Base-by-base conservation (phyloP, 2,888 invertebrate genomes). In the Metacarcinus magister region DNA sequence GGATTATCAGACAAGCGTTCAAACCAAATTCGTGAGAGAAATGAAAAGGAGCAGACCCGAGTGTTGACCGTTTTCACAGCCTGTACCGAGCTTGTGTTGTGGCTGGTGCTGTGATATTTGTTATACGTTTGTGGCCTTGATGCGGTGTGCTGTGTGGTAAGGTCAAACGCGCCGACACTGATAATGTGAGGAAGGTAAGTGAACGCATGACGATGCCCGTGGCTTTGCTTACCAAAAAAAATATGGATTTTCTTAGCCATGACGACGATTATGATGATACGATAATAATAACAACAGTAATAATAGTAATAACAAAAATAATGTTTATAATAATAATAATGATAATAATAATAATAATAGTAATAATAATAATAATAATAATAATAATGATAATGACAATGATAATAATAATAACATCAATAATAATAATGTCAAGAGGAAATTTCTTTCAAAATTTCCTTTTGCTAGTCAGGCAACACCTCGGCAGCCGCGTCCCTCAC, bases 301-400 rank as follows among this genome's bases (percentile, higher is more conserved):
- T 67, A n/a, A 16, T 67, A n/a, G n/a, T 67, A 67, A 16, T 67
- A 67, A 23, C 2, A 23, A 23, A 5, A 67, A 23, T 23, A n/a
- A 1, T 67, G 23, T 1, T 67, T 10, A 8, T 32, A 82, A 23
- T 67, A 23, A 23, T 67, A 67, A 23, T 67, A n/a, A 1, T 67
- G 23, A n/a, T 23, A 67, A 67, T 67, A 67, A 67, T 67, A n/a
- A 67, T 67, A 67, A 67, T 67, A 67, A n/a, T 67, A 23, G 23
- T 67, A 67, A 67, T 67, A 67, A 67, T 67, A n/a, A 67, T 67
- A n/a, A 67, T 67, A 67, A 67, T 67, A 67, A n/a, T 67, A 67
- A 67, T n/a, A 67, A 67, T 67, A 5, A 1, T 67, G 23, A n/a
- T 60, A 7, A 46, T 46, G 4, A 46, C 10, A 7, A 46, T 46